Conservation (phyloP, 2,113 vertebrate species). For the Pristiophorus japonicus region DNA sequence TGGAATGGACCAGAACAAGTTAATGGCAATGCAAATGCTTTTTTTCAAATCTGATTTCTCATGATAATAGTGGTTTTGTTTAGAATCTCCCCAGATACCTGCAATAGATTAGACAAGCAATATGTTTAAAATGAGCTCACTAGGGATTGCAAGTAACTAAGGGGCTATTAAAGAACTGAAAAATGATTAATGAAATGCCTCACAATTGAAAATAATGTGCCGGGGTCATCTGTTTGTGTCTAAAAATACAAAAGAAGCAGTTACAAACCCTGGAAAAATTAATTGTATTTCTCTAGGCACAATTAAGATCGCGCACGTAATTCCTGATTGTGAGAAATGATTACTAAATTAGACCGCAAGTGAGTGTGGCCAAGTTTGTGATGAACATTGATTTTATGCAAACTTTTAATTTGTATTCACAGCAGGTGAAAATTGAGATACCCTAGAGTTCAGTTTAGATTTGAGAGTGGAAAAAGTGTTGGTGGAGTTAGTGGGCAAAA, state of each 20-base stretch:
- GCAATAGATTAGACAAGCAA: not conserved
- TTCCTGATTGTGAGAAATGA: not conserved
- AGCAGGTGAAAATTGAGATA: not conserved
- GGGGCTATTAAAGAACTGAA: not conserved
- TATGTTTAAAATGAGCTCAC: slow-evolving; percentile 7
- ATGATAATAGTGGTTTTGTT: not conserved
- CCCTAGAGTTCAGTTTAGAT: not conserved
- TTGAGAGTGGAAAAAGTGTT: not conserved
- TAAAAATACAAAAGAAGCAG: not conserved
- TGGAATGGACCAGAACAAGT: not conserved
- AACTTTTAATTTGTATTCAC: slow-evolving; percentile 1
- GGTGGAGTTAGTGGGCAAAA: not conserved
- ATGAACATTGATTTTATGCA: not conserved
- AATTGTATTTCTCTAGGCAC: not conserved
- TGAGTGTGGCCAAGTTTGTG: not conserved
- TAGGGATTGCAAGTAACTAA: not conserved
- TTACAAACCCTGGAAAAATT: not conserved
- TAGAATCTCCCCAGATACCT: not conserved
- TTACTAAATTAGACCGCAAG: not conserved
- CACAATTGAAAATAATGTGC: not conserved
- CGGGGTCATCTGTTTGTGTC: not conserved
- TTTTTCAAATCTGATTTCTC: not conserved
- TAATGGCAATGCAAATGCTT: not conserved
- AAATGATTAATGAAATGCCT: not conserved
- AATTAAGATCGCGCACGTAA: not conserved